Base-by-base conservation (phyloP, 2,113 vertebrate genomes). In the Opisthocomus hoazin region DNA sequence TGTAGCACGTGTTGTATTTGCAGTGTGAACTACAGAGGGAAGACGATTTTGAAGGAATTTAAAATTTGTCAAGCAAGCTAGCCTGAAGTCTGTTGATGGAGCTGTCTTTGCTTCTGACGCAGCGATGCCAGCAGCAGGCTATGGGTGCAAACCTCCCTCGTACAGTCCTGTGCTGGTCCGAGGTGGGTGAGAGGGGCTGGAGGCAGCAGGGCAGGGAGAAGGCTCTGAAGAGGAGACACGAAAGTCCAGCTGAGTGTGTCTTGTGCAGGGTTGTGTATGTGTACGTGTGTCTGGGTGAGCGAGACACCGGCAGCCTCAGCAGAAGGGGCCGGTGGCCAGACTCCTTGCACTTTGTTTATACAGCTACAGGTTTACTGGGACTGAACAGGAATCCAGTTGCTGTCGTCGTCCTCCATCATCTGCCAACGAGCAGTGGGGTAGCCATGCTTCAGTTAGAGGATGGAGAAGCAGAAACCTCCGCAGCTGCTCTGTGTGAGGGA, bases 371-470 rank as follows among this genome's bases (percentile, higher is more conserved):
- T 61, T 39, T 45, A 30, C 30, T 14, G 30, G 54, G 21, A 26
- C 45, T 64, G 8, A 86, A 39, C 10, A 32, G 36, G 39, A 60
- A 34, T 61, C 39, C 50, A 32, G 23, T 18, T 85, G 66, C 66
- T 92, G 11, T 54, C 20, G 9, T 78, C 29, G 6, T 87, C 1
- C n/a, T 87, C 37, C 23, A 77, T 17, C 29, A 34, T 36, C 41
- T 12, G 50, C 39, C 57, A 19, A 18, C 45, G 27, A 30, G 30
- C 1, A 1, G 45, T 0, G 1, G 5, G 3, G 9, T 53, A 15
- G 29, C 37, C 1, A 0, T 78, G 51, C 58, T 32, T 77, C 32
- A 29, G 26, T 30, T 27, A 17, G 23, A 50, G 64, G 37, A 63
- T 37, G 56, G 58, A 6, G n/a, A 16, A 41, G 23, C 27, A 30